Evolutionary conservation across 2,797 vertebrate genomes (phyloP).

Genomic region (Petrocephalus schoutedeni): DNA sequence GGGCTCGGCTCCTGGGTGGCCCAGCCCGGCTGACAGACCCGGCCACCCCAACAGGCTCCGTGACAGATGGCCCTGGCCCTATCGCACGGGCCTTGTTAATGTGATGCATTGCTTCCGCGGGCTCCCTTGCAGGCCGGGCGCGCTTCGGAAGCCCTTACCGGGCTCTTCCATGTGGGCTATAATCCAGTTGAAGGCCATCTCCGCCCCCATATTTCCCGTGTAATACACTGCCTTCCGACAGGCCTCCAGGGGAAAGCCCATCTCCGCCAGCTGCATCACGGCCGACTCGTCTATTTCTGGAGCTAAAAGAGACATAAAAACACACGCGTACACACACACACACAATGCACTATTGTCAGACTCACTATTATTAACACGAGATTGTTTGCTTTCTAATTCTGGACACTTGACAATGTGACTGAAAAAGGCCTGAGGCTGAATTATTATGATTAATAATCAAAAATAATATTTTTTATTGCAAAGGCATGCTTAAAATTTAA

Average conservation of each 20-base stretch:
- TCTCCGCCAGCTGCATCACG: conserved; percentile 96
- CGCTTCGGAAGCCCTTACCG: conserved; percentile 60
- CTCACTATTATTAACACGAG: not conserved
- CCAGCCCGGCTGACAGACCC: not conserved
- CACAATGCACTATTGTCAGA: conserved; percentile 22
- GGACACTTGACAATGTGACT: not conserved
- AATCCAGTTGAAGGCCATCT: conserved; percentile 99
- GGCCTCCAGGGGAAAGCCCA: conserved; percentile 95
- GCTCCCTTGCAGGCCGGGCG: not conserved
- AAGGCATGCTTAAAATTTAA: not conserved
- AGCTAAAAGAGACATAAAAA: conserved; percentile 59
- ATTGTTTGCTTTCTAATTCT: not conserved
- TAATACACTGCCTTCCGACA: conserved; percentile 98
- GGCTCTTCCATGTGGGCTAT: conserved; percentile 98
- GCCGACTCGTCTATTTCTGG: conserved; percentile 92
- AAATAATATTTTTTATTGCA: not conserved
- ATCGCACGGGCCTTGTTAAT: not conserved
- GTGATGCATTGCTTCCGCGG: not conserved
- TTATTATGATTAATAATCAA: not conserved
- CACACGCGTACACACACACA: not conserved
- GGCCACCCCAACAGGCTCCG: not conserved
- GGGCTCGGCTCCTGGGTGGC: not conserved
- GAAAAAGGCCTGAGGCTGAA: not conserved
- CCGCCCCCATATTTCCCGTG: conserved; percentile 92
- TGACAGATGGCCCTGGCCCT: not conserved